These are phyloP conservation scores for Hirundichthys speculiger DNA, from an alignment of 2,113 vertebrate species.

Conservation along the genomic window DNA sequence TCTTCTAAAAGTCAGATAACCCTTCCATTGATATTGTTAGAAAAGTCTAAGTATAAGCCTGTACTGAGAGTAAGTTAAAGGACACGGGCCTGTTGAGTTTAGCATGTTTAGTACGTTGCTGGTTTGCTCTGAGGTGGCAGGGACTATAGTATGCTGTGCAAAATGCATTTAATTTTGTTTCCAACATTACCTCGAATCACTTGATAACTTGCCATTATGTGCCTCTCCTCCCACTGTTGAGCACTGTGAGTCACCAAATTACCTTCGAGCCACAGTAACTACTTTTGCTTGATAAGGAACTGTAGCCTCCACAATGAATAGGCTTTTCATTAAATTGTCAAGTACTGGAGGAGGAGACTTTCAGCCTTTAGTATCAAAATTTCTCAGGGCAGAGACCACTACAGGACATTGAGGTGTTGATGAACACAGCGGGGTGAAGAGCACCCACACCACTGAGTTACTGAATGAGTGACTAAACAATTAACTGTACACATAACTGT, in stretches of 20 bases:
- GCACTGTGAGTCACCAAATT: conserved; percentile 8
- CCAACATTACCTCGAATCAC: neutral
- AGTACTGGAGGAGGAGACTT: conserved; percentile 7
- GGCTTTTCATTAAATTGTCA: neutral
- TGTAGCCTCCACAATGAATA: neutral
- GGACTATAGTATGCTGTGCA: neutral
- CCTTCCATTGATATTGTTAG: too few relatives aligned
- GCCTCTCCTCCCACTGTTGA: neutral
- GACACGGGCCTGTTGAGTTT: neutral
- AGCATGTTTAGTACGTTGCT: neutral
- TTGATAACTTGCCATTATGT: conserved; percentile 2
- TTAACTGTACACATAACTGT: conserved; percentile 8
- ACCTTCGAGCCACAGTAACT: neutral
- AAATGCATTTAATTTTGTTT: conserved; percentile 1
- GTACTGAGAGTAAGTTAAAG: neutral
- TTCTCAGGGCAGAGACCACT: conserved; percentile 38
- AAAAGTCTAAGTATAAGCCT: too few relatives aligned
- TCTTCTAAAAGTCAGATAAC: too few relatives aligned
- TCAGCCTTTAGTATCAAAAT: conserved; percentile 7
- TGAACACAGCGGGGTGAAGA: conserved; percentile 5
- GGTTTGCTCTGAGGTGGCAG: neutral
- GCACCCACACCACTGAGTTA: neutral
- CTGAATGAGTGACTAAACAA: conserved; percentile 13
- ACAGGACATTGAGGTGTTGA: neutral
- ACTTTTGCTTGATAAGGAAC: neutral